phyloP scores from a whole-genome alignment of 2,113 vertebrate genomes.

The Todiramphus chloris region DNA sequence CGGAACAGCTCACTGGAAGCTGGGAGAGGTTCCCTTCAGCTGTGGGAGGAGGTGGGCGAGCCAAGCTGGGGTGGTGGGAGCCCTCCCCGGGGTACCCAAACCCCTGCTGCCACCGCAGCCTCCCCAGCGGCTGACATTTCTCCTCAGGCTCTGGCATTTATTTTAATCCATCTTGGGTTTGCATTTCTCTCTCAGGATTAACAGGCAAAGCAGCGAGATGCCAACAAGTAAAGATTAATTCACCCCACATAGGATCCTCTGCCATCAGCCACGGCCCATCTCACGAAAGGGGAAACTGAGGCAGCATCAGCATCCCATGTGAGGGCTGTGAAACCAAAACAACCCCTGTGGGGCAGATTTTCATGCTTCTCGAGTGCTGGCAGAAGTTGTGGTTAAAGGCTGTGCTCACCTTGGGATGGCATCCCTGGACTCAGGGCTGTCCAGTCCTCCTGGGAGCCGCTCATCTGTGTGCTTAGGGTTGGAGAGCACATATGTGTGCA shows the following conservation, averaged over 20 bases:
- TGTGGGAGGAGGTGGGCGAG: not conserved
- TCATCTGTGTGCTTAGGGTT: not conserved
- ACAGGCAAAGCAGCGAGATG: not conserved
- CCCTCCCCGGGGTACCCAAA: not conserved
- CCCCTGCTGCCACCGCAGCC: fast-evolving
- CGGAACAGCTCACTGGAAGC: not conserved
- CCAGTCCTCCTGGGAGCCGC: not conserved
- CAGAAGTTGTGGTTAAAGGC: not conserved
- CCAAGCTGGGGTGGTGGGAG: not conserved
- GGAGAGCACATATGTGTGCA: not conserved
- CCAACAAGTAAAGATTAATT: not conserved
- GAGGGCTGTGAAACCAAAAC: not conserved
- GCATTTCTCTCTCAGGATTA: not conserved
- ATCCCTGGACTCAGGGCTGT: not conserved
- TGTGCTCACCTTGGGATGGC: not conserved
- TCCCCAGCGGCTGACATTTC: not conserved
- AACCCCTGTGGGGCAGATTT: fast-evolving
- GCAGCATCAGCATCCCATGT: fast-evolving
- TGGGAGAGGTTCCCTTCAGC: fast-evolving
- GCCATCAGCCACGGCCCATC: fast-evolving
- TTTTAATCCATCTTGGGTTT: not conserved
- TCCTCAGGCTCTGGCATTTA: not conserved
- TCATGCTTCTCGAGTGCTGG: not conserved
- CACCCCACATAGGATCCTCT: fast-evolving
- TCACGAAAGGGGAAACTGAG: not conserved